These are phyloP conservation scores for Pitta sordida DNA, from an alignment of 2,113 vertebrate genomes.

Conservation along the genomic window DNA sequence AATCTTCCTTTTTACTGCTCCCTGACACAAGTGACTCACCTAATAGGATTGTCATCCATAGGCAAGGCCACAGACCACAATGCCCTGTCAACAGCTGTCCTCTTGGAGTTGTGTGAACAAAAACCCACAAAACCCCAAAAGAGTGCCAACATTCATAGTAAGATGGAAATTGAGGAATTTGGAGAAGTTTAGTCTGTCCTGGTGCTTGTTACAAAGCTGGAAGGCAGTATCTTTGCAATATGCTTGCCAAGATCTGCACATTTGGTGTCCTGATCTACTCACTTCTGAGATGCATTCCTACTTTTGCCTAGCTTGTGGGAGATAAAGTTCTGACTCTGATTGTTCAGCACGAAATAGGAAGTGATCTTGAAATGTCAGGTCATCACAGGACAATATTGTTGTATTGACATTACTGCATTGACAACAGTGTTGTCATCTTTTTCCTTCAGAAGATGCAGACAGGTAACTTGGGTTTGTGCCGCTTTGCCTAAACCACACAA, in stretches of 20 bases:
- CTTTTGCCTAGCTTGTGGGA: no score
- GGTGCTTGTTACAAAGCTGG: background rate
- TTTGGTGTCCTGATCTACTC: no score
- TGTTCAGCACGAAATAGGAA: no score
- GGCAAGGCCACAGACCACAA: background rate
- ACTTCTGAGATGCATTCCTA: no score
- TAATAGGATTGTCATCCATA: no score
- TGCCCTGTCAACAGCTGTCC: background rate
- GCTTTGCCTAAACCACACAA: background rate
- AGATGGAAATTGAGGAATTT: background rate
- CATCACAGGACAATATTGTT: rapidly evolving
- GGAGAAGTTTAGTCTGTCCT: background rate
- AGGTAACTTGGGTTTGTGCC: constrained; percentile 27
- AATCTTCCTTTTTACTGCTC: no score
- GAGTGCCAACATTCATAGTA: background rate
- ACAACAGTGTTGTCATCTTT: background rate
- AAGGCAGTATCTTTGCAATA: background rate
- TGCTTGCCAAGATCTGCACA: no score
- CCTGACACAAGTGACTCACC: no score
- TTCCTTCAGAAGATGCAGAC: constrained; percentile 13
- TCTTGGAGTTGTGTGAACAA: background rate
- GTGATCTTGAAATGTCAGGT: background rate
- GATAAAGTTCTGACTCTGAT: no score
- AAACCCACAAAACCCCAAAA: background rate
- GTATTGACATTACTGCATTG: no score